A percentile compares a stretch with the other conserved stretches of the same genome.
These are phyloP conservation scores for Drosophila peninsularis DNA, from an alignment of 2,888 invertebrate genomes.

Conservation along the genomic window DNA sequence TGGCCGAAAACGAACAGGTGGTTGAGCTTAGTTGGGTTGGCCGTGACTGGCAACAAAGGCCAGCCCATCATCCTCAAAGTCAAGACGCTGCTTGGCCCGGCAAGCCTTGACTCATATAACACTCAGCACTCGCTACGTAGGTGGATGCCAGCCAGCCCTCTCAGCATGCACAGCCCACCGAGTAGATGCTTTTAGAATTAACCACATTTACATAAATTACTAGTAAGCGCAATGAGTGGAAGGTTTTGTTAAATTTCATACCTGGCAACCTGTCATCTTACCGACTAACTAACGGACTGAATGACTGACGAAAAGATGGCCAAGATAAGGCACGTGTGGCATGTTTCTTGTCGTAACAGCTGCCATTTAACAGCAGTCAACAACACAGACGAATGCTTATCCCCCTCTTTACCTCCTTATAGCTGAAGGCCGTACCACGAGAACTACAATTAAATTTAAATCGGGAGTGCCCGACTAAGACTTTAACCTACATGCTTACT, in stretches of 20 bases:
- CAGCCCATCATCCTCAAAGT: conserved; percentile 29
- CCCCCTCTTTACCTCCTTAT: neutral
- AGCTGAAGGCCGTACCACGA: conserved; percentile 5
- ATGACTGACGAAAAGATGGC: conserved; percentile 48
- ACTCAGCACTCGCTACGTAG: conserved; percentile 18
- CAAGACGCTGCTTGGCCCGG: conserved; percentile 36
- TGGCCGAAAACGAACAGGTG: conserved; percentile 46
- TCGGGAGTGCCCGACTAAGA: neutral
- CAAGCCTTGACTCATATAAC: conserved; percentile 49
- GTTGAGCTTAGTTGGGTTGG: conserved; percentile 29
- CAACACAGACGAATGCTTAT: conserved; percentile 28
- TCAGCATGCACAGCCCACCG: neutral
- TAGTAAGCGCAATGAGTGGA: conserved; percentile 50
- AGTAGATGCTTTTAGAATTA: conserved; percentile 24
- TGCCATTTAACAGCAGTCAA: conserved; percentile 58
- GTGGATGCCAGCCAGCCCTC: neutral
- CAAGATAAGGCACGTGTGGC: conserved; percentile 68
- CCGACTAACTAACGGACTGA: conserved; percentile 19
- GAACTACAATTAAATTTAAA: conserved; percentile 30
- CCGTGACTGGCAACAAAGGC: conserved; percentile 42
- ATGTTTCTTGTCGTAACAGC: conserved; percentile 35
- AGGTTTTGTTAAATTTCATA: conserved; percentile 58
- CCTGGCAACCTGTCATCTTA: conserved; percentile 35
- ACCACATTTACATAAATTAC: conserved; percentile 68
- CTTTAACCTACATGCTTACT: neutral